These are phyloP conservation scores for Macrobrachium nipponense DNA, from an alignment of 1,140 invertebrate genomes.

Conservation along the genomic window DNA sequence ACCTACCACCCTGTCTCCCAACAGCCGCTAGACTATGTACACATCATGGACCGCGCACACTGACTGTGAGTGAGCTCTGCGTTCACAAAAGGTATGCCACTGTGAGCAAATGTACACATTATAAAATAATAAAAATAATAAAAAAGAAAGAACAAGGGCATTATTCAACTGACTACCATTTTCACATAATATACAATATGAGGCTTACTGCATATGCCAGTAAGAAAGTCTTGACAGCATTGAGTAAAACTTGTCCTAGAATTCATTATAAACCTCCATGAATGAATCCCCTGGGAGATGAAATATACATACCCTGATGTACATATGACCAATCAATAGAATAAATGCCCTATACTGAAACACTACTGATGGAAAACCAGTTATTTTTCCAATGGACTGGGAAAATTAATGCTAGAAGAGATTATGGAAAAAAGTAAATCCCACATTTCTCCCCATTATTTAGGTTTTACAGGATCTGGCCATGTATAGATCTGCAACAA, in stretches of 20 bases:
- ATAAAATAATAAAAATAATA: constrained; percentile 18
- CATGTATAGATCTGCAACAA: too few species aligned
- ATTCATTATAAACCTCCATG: too few species aligned
- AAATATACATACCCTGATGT: too few species aligned
- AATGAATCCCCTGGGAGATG: too few species aligned
- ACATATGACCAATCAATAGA: constrained; percentile 26
- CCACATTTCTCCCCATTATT: too few species aligned
- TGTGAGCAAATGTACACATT: constrained; percentile 56
- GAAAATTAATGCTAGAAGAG: too few species aligned
- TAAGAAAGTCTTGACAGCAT: too few species aligned
- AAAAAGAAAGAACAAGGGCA: constrained; percentile 45
- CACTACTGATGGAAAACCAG: constrained; percentile 38
- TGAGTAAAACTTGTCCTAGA: too few species aligned
- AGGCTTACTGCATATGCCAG: too few species aligned
- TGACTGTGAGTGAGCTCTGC: constrained; percentile 57
- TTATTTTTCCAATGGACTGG: background rate
- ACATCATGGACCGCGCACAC: constrained; percentile 56
- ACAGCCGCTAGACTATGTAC: constrained; percentile 56
- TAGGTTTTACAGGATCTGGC: too few species aligned
- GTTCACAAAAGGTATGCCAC: constrained; percentile 55
- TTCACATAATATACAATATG: constrained; percentile 14
- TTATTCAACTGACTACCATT: constrained; percentile 50
- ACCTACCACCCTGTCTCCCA: constrained; percentile 55
- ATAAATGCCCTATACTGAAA: constrained; percentile 47
- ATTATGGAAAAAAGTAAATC: constrained; percentile 28